Evolutionary conservation across 2,113 vertebrate genomes (phyloP).

Genomic region (Budorcas taxicolor): DNA sequence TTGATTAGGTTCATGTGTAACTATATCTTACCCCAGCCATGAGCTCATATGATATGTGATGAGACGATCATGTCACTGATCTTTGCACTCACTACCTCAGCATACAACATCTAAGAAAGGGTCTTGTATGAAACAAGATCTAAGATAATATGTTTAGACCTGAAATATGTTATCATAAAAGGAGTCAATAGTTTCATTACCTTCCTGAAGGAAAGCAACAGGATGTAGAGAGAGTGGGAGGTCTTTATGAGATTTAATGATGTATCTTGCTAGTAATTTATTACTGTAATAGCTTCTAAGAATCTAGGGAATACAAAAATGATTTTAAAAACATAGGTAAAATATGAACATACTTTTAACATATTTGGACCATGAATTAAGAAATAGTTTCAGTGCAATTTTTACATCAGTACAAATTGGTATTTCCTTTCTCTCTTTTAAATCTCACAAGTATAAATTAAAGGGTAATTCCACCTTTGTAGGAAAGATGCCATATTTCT

Average conservation of each 20-base stretch:
- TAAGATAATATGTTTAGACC: background rate
- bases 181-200: background rate
- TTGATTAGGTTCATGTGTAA: background rate
- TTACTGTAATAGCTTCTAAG: background rate
- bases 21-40: background rate
- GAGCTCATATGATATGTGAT: background rate
- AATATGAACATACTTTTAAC: background rate
- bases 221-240: background rate
- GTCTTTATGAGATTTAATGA: background rate
- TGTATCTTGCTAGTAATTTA: background rate
- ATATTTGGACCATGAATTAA: background rate
- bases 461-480: constrained; percentile 44
- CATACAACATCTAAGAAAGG: background rate
- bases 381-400: background rate
- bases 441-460: constrained; percentile 55
- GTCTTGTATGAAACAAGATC: background rate
- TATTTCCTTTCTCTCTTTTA: background rate
- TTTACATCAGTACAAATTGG: background rate
- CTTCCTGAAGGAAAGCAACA: background rate
- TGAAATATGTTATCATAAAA: background rate
- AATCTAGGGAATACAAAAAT: background rate
- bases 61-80: background rate
- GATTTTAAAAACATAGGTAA: background rate
- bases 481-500: constrained; percentile 40
- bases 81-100: background rate